Evolutionary conservation across 2,797 vertebrate genomes (phyloP).

Genomic region (Orientallactaga sibirica): DNA sequence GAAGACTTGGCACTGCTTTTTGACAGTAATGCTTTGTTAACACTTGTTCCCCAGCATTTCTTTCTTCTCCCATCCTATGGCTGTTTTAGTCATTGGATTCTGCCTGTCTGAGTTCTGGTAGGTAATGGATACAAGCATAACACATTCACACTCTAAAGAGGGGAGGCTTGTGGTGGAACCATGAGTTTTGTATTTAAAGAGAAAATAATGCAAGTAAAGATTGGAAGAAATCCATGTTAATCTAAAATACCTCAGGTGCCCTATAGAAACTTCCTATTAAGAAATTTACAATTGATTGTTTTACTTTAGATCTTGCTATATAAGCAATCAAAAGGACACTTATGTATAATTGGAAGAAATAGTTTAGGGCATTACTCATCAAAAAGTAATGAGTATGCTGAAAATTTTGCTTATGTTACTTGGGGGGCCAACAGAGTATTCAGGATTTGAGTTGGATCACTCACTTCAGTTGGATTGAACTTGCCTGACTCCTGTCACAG

Average conservation of each 20-base stretch:
- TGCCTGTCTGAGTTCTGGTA: not conserved
- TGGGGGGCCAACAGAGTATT: not conserved
- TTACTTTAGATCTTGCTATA: not conserved
- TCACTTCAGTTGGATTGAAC: not conserved
- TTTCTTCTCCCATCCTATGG: not conserved
- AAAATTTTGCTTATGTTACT: slow-evolving; percentile 18
- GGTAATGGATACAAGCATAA: not conserved
- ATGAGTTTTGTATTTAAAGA: slow-evolving; percentile 46
- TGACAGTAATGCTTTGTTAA: slow-evolving; percentile 7
- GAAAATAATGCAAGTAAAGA: not conserved
- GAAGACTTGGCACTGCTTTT: slow-evolving; percentile 14
- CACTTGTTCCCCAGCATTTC: not conserved
- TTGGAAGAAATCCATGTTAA: slow-evolving; percentile 14
- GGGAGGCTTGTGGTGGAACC: not conserved
- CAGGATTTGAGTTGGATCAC: not conserved
- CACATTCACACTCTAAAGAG: not conserved
- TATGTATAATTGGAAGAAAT: not conserved
- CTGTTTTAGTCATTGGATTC: slow-evolving; percentile 27
- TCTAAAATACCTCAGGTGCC: not conserved
- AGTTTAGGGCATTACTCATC: not conserved
- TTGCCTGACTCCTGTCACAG: not conserved
- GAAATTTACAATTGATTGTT: not conserved
- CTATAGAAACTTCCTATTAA: slow-evolving; percentile 9
- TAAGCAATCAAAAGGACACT: not conserved
- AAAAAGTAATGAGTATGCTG: not conserved